Percentiles rank a stretch among this genome's conserved stretches.
phyloP scores from a whole-genome alignment of 2,797 vertebrate genomes.

The Gambusia yucatana region DNA sequence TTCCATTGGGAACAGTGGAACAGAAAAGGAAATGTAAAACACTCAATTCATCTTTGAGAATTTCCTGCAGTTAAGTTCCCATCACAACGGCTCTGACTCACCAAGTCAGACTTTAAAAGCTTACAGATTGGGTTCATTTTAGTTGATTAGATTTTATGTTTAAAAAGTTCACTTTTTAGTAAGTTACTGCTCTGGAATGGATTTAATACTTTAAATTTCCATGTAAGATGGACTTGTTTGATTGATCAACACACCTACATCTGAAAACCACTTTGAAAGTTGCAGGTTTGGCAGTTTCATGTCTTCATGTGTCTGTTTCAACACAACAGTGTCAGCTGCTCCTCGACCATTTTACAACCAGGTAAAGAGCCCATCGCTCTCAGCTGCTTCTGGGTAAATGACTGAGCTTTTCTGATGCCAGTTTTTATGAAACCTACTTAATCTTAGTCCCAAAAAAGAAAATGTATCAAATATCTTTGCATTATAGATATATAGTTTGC shows the following conservation, averaged over 20 bases:
- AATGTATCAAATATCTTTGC: neutral
- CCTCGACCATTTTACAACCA: neutral
- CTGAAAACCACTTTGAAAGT: neutral
- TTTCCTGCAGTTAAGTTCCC: neutral
- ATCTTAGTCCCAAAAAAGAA: neutral
- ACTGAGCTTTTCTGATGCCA: neutral
- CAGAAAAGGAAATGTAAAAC: neutral
- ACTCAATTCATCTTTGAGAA: neutral
- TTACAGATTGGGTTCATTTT: neutral
- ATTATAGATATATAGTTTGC: neutral
- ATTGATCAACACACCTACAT: neutral
- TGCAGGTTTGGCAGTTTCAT: neutral
- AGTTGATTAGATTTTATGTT: neutral
- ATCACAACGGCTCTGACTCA: neutral
- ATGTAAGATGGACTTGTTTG: neutral
- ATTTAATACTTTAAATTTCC: neutral
- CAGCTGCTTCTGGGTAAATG: no score
- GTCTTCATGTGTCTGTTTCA: neutral
- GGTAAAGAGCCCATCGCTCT: neutral
- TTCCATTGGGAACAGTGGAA: neutral
- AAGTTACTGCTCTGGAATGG: neutral
- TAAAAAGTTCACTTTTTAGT: neutral
- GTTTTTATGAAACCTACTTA: neutral
- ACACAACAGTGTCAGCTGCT: neutral
- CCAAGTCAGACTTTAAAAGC: neutral